Percentiles rank a stretch among this genome's conserved stretches.
Evolutionary conservation across 2,113 vertebrate species (phyloP).

Genomic region (Callionymus lyra): DNA sequence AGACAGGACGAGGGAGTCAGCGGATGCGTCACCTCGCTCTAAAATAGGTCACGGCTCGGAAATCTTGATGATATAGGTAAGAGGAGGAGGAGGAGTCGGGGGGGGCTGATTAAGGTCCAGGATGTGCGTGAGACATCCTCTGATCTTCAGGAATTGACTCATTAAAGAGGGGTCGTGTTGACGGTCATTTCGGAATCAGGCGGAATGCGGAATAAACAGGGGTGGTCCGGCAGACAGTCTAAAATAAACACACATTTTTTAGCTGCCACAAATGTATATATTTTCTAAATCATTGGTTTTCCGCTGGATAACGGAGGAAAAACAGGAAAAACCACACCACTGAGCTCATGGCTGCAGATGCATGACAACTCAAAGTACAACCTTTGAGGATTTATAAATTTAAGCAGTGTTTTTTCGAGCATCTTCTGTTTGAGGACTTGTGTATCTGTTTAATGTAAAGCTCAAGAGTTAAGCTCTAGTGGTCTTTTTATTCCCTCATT

Average conservation of each 20-base stretch:
- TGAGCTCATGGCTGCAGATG: no score
- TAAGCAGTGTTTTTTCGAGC: slow-evolving; percentile 5
- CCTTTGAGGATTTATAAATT: no score
- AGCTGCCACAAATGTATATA: slow-evolving; percentile 20
- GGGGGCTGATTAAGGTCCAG: slow-evolving; percentile 51
- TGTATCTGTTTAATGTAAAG: slow-evolving; percentile 43
- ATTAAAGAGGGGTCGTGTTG: slow-evolving; percentile 56
- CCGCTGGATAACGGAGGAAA: no score
- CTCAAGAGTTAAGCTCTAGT: slow-evolving; percentile 22
- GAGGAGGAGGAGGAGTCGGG: no score
- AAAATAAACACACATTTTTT: slow-evolving; percentile 49
- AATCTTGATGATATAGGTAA: slow-evolving; percentile 48
- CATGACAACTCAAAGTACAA: no score
- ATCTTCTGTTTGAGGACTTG: slow-evolving; percentile 32
- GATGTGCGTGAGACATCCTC: slow-evolving; percentile 62
- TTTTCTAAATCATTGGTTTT: slow-evolving; percentile 2
- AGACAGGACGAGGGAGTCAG: no score
- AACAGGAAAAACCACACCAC: no score
- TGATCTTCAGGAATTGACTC: slow-evolving; percentile 60
- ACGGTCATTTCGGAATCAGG: slow-evolving; percentile 47
- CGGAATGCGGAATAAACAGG: slow-evolving; percentile 56
- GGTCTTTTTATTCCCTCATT: slow-evolving; percentile 34
- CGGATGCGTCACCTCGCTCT: slow-evolving; percentile 33
- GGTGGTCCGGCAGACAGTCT: slow-evolving; percentile 32
- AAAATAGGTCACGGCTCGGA: slow-evolving; percentile 13